Base-by-base conservation (phyloP, 1,140 invertebrate genomes). In the Drosophila pectinifera region DNA sequence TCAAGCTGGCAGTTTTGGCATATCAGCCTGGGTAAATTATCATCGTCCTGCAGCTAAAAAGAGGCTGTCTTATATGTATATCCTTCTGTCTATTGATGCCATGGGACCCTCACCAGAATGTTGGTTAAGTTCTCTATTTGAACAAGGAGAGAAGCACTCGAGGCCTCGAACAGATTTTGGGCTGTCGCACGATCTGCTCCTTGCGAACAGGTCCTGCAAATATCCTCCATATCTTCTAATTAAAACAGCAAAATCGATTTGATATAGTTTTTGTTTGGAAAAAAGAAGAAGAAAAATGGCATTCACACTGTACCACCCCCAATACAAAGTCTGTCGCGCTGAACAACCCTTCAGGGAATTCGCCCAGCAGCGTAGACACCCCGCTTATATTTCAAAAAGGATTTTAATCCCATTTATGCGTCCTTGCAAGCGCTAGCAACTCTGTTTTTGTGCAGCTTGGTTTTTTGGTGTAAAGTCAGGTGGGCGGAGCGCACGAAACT, bases 401-500 rank as follows among this genome's bases (percentile, higher is more conserved):
- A 11, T 45, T 28, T 43, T 18, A 49, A 64, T 53, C 3, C 20
- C 14, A 2, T 20, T 18, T n/a, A 6, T 24, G 22, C 4, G 8
- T 8, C 7, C 5, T 5, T n/a, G 10, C 1, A 14, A 20, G 31
- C 49, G 14, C 11, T 55, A 7, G 20, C 2, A 0, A 24, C 24
- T 70, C 64, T 70, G n/a, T 38, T 69, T 16, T 68, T 70, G 13
- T 85, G 82, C 10, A 81, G 18, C 38, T 81, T 81, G 0, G 69
- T 72, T 0, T 49, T 67, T 38, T 67, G 53, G 18, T 85, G 82
- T 18, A 75, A 14, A 10, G 43, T 18, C 28, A 85, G 51, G 34
- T 85, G 81, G 4, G 68, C 45, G 1, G 68, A 62, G n/a, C 81
- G 77, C 18, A 73, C 4, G 57, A 86, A 85, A 78, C 82, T 70